These are phyloP conservation scores for Hyalella azteca DNA, from an alignment of 2,888 invertebrate genomes.

Conservation along the genomic window DNA sequence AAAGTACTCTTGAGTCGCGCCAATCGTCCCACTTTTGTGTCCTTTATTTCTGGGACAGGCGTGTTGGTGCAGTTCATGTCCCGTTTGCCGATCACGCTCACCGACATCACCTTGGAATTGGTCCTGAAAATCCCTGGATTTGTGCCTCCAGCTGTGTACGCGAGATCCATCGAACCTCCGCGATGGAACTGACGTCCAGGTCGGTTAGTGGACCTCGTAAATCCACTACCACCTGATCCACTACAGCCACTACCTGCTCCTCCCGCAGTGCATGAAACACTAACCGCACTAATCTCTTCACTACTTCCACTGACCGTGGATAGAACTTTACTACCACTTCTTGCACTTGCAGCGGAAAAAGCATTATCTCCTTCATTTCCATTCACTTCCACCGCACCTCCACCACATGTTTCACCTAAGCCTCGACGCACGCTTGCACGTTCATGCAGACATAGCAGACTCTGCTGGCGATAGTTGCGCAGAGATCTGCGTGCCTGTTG, in stretches of 20 bases:
- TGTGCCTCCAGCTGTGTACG: no score
- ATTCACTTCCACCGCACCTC: background rate
- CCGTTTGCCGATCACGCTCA: background rate
- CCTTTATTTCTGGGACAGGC: background rate
- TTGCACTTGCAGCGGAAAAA: background rate
- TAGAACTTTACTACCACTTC: background rate
- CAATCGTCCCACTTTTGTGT: background rate
- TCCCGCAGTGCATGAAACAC: background rate
- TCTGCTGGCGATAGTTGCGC: conserved; percentile 15
- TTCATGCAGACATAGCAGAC: background rate
- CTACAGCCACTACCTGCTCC: background rate
- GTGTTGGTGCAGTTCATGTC: conserved; percentile 6
- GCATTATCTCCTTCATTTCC: background rate
- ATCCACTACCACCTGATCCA: background rate
- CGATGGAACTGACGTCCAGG: no score
- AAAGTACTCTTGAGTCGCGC: background rate
- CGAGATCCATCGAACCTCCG: no score
- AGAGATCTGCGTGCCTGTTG: conserved; percentile 19
- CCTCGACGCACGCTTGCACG: conserved; percentile 1
- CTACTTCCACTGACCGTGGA: background rate
- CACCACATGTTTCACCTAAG: background rate
- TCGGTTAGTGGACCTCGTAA: no score
- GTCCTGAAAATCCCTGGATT: no score
- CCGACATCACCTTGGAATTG: background rate
- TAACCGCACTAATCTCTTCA: background rate